Conservation (phyloP, 2,888 invertebrate species). For the Microdon myrmicae region DNA sequence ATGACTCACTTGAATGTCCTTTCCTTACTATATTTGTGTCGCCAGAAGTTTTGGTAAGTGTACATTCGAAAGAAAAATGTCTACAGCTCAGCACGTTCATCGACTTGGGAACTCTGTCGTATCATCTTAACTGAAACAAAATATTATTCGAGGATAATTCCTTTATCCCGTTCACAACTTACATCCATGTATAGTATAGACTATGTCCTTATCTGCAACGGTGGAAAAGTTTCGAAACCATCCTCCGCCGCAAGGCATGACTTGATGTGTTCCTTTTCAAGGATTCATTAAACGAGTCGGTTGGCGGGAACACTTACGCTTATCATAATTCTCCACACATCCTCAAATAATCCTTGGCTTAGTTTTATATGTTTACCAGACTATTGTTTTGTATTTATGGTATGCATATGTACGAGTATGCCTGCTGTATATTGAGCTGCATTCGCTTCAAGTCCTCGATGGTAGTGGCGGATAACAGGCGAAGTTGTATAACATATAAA, state of each 20-base stretch:
- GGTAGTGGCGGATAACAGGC: background rate
- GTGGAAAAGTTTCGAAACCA: background rate
- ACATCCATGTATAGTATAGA: too few species aligned
- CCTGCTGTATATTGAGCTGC: conserved; percentile 15
- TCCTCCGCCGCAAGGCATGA: too few species aligned
- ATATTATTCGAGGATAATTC: conserved; percentile 35
- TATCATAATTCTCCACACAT: conserved; percentile 42
- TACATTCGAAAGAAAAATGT: too few species aligned
- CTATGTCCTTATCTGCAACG: conserved; percentile 14
- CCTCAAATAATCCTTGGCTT: conserved; percentile 23
- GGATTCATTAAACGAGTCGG: conserved; percentile 27
- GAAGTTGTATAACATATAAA: too few species aligned
- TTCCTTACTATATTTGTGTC: background rate
- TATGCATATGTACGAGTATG: conserved; percentile 7
- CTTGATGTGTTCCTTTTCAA: conserved; percentile 10
- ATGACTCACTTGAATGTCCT: background rate
- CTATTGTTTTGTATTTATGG: conserved; percentile 6
- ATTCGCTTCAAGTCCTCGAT: background rate
- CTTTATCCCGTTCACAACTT: conserved; percentile 30
- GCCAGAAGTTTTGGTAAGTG: too few species aligned
- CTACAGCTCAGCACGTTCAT: conserved; percentile 15
- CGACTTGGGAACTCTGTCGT: conserved; percentile 5
- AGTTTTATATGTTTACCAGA: too few species aligned
- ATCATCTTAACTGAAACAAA: conserved; percentile 26
- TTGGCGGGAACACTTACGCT: conserved; percentile 30